phyloP scores from a whole-genome alignment of 2,113 vertebrate genomes.

The Bagarius yarrelli region DNA sequence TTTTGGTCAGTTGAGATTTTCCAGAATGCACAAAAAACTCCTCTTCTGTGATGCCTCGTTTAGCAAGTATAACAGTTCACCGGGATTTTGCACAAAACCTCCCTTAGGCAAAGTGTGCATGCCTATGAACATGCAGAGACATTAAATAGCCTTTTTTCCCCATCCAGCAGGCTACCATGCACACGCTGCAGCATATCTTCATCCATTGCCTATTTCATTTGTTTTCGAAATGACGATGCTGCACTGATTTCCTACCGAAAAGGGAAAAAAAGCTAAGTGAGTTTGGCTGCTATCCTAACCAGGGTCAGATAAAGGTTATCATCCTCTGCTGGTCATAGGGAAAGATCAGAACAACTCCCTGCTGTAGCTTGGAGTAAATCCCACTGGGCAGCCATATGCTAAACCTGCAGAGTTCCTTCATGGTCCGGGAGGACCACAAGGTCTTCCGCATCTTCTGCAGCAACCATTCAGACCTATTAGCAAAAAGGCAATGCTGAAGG shows the following conservation, averaged over 20 bases:
- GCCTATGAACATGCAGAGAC: not conserved
- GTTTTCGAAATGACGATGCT: not conserved
- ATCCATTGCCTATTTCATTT: not conserved
- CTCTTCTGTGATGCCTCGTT: constrained; percentile 8
- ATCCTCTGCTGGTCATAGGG: constrained; percentile 25
- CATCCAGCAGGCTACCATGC: not conserved
- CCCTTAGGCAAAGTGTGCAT: constrained; percentile 10
- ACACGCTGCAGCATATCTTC: not conserved
- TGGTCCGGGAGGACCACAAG: constrained; percentile 54
- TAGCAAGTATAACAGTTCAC: constrained; percentile 14
- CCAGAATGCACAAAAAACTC: constrained; percentile 15
- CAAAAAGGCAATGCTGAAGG: constrained; percentile 20
- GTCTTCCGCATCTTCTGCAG: constrained; percentile 46
- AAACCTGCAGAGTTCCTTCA: constrained; percentile 42
- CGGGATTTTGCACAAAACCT: constrained; percentile 14
- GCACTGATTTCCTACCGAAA: not conserved
- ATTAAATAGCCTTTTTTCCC: constrained; percentile 1
- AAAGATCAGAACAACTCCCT: constrained; percentile 41
- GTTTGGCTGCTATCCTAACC: constrained; percentile 18
- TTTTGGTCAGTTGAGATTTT: constrained; percentile 30
- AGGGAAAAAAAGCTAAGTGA: not conserved
- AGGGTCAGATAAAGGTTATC: constrained; percentile 48
- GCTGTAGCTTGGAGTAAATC: constrained; percentile 45
- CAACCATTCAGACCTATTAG: constrained; percentile 25
- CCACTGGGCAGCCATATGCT: constrained; percentile 52